Conservation (phyloP, 2,797 vertebrate genomes). For the Chiloscyllium punctatum region DNA sequence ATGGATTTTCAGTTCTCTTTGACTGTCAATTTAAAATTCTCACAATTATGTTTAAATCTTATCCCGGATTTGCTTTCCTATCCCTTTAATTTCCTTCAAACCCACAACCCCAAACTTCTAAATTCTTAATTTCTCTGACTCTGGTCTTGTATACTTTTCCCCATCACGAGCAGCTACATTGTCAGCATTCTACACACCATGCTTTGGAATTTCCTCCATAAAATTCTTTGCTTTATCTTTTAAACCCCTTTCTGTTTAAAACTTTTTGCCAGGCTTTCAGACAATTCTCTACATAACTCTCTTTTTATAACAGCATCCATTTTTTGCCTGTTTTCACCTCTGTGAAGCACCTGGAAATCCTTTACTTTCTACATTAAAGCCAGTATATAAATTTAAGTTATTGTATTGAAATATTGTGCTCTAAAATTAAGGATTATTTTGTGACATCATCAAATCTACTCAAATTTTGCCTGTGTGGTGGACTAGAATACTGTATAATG, state of each 20-base stretch:
- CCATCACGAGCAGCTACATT: background rate
- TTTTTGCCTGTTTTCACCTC: background rate
- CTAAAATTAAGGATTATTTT: background rate
- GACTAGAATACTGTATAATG: background rate
- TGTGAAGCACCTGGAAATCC: background rate
- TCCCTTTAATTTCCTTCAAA: background rate
- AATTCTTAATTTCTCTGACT: background rate
- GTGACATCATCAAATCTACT: background rate
- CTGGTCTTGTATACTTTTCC: background rate
- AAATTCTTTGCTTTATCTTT: background rate
- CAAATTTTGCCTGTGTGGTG: background rate
- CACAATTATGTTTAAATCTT: background rate
- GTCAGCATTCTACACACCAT: background rate
- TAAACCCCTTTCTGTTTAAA: background rate
- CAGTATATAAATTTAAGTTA: background rate
- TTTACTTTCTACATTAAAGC: background rate
- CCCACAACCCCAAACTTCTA: background rate
- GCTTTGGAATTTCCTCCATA: background rate
- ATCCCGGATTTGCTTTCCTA: background rate
- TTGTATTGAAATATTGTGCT: background rate
- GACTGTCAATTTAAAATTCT: background rate
- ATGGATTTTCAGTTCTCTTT: background rate
- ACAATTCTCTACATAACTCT: background rate
- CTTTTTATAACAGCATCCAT: background rate
- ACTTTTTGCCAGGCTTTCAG: background rate